Conservation (phyloP, 2,113 vertebrate genomes). For the Protomyctophum bolini region DNA sequence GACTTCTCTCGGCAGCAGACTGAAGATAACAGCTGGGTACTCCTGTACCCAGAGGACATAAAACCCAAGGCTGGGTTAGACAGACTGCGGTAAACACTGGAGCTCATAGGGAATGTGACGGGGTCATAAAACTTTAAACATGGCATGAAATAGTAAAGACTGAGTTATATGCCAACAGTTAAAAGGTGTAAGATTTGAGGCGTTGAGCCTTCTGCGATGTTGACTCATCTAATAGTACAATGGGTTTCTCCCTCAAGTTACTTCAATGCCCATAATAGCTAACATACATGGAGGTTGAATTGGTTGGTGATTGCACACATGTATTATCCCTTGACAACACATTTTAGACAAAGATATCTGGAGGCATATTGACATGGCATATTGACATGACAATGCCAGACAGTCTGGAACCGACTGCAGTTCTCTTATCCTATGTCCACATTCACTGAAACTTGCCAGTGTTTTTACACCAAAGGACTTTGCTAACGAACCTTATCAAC, state of each 20-base stretch:
- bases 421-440: background rate
- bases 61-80: slow-evolving; percentile 4
- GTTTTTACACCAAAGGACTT: background rate
- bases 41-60: background rate
- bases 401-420: background rate
- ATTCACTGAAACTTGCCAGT: too few relatives aligned
- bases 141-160: background rate
- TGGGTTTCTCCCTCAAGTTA: too few relatives aligned
- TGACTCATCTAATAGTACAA: background rate
- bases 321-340: too few relatives aligned
- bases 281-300: too few relatives aligned
- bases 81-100: background rate
- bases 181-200: background rate
- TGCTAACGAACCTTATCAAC: background rate
- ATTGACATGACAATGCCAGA: slow-evolving; percentile 28
- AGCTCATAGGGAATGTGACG: background rate
- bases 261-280: too few relatives aligned
- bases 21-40: slow-evolving; percentile 22
- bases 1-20: background rate
- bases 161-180: background rate
- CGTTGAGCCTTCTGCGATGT: background rate
- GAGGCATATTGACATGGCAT: slow-evolving; percentile 24
- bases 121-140: background rate
- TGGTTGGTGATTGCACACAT: too few relatives aligned
- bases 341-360: slow-evolving; percentile 3